Percentiles rank a stretch among this genome's conserved stretches.
Conservation (phyloP, 2,113 vertebrate species). For the Chionomys nivalis region DNA sequence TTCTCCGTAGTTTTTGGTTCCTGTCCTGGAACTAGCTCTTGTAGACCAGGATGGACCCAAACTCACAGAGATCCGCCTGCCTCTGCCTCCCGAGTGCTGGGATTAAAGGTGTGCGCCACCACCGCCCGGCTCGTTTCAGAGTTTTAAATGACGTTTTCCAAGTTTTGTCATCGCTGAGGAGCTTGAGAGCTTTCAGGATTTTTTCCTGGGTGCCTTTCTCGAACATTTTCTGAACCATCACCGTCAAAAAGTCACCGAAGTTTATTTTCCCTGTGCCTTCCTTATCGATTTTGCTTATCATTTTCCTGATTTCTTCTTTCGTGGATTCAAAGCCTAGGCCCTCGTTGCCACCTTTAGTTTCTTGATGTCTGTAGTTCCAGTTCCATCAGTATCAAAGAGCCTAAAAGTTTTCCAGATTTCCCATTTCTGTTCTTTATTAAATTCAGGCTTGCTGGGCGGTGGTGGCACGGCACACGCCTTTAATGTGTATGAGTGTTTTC, state of each 20-base stretch:
- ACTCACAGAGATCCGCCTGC: too few relatives aligned
- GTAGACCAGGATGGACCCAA: too few relatives aligned
- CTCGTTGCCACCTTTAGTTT: constrained; percentile 95
- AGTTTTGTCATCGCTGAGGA: constrained; percentile 97
- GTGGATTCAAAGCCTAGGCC: constrained; percentile 96
- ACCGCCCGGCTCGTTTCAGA: too few relatives aligned
- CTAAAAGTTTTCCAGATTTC: constrained; percentile 95
- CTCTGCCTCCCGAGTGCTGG: too few relatives aligned
- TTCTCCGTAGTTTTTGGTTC: too few relatives aligned
- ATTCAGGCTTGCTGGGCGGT: constrained; percentile 85
- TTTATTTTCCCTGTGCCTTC: constrained; percentile 95
- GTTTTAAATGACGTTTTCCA: constrained; percentile 96
- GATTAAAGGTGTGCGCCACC: too few relatives aligned
- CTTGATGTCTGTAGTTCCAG: constrained; percentile 92
- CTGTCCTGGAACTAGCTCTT: too few relatives aligned
- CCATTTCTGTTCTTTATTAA: constrained; percentile 92
- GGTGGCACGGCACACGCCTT: too few relatives aligned
- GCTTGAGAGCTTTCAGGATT: constrained; percentile 95
- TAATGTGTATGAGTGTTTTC: too few relatives aligned
- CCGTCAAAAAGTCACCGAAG: constrained; percentile 90
- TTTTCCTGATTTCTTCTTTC: constrained; percentile 97
- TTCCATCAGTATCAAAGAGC: constrained; percentile 93
- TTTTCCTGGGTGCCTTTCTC: constrained; percentile 97
- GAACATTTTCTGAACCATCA: constrained; percentile 97
- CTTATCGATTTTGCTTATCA: constrained; percentile 93